These are phyloP conservation scores for Drosophila funebris DNA, from an alignment of 1,140 invertebrate species.

Conservation along the genomic window DNA sequence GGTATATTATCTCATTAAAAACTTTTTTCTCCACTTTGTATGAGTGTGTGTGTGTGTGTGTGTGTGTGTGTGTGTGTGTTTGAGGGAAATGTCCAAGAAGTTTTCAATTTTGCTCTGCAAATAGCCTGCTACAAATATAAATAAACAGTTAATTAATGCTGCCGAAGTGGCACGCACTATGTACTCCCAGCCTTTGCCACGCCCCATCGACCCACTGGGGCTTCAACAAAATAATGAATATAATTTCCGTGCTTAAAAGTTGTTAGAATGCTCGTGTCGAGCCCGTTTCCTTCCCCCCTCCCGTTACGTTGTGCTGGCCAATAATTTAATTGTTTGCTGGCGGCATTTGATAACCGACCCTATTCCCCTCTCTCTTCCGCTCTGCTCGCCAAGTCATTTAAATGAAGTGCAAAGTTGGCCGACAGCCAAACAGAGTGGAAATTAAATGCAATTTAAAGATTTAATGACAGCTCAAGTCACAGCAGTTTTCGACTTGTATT, in stretches of 20 bases:
- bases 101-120: conserved; percentile 53
- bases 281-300: neutral
- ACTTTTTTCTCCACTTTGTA: conserved; percentile 43
- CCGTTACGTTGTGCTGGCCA: conserved; percentile 28
- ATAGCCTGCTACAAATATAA: conserved; percentile 49
- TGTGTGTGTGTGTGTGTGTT: neutral
- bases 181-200: conserved; percentile 8
- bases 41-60: neutral
- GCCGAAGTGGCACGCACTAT: conserved; percentile 24
- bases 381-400: conserved; percentile 40
- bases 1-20: conserved; percentile 72
- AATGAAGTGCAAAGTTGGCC: conserved; percentile 73
- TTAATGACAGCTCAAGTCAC: conserved; percentile 24
- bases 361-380: neutral
- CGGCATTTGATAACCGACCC: conserved; percentile 60
- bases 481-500: neutral
- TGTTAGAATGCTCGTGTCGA: conserved; percentile 26
- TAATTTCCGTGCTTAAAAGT: conserved; percentile 65
- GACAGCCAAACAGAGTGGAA: conserved; percentile 13
- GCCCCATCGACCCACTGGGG: neutral
- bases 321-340: conserved; percentile 71
- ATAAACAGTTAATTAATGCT: conserved; percentile 74
- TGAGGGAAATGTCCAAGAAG: conserved; percentile 37
- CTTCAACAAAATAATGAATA: conserved; percentile 61
- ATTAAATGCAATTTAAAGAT: conserved; percentile 56